These are phyloP conservation scores for Embidobia sp. DNA, from an alignment of 2,888 invertebrate species.

Conservation along the genomic window DNA sequence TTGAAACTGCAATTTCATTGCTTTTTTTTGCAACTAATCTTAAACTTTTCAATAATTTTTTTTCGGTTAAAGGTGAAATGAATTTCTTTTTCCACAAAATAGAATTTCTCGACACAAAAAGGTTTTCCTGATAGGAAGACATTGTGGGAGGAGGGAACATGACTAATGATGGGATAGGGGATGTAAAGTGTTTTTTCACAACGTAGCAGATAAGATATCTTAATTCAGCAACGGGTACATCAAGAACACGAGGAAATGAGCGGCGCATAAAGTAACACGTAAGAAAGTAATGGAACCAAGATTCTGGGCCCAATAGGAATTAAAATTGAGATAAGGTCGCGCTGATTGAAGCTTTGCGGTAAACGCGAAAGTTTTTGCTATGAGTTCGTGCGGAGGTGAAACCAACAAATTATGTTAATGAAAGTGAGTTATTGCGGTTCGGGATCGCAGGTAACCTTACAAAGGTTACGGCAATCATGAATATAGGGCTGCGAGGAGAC, in stretches of 20 bases:
- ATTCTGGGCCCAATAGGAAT: slow-evolving; percentile 15
- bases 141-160: no score
- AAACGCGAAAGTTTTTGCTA: slow-evolving; percentile 29
- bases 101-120: no score
- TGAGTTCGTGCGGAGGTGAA: slow-evolving; percentile 26
- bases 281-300: slow-evolving; percentile 13
- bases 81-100: no score
- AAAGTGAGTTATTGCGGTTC: slow-evolving; percentile 30
- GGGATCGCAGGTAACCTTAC: slow-evolving; percentile 25
- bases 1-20: no score
- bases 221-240: slow-evolving; percentile 2
- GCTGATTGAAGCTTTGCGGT: slow-evolving; percentile 37
- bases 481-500: not conserved
- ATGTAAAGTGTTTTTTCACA: no score
- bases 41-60: no score
- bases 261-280: slow-evolving; percentile 11
- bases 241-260: slow-evolving; percentile 5
- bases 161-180: no score
- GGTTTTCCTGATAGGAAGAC: no score
- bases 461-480: slow-evolving; percentile 21
- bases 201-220: slow-evolving; percentile 23
- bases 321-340: slow-evolving; percentile 28
- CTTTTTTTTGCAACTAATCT: no score
- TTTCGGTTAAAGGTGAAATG: no score
- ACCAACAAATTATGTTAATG: slow-evolving; percentile 41